Evolutionary conservation across 1,140 invertebrate genomes (phyloP), one percentile per base, ranked within the genome.

Genomic region (Mesaphorura yosii): DNA sequence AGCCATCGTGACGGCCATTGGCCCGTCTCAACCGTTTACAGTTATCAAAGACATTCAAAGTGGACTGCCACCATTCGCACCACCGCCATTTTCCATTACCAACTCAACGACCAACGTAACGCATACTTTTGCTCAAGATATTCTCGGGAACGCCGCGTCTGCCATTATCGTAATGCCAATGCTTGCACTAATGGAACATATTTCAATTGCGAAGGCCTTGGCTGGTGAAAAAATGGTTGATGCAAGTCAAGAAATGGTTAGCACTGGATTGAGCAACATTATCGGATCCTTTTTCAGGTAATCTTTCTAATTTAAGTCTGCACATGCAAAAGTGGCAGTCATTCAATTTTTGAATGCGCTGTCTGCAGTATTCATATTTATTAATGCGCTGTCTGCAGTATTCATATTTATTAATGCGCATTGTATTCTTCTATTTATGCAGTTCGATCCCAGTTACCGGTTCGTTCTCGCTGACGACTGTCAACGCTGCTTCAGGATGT

Each of bases 401-500:
- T n/a, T n/a, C n/a, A n/a, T n/a, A n/a, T n/a, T n/a, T n/a, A n/a
- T n/a, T n/a, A n/a, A n/a, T n/a, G n/a, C n/a, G n/a, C n/a, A n/a
- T n/a, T n/a, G n/a, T n/a, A n/a, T n/a, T n/a, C n/a, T n/a, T n/a
- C n/a, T n/a, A n/a, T n/a, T n/a, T n/a, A n/a, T n/a, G n/a, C n/a
- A n/a, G n/a, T n/a, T n/a, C n/a, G n/a, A n/a, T n/a, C n/a, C n/a
- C n/a, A n/a, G n/a, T n/a, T n/a, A n/a, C n/a, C 79, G 57, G 73
- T 75, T 1, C 76, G 83, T 89, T 91, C 67, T 88, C 85, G 2
- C 76, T 87, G 55, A 92, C 87, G 48, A 90, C 91, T 28, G 88
- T 96, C 0, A 94, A 94, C 70, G 86, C 92, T 65, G 86, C 86
- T 4, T 90, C 86, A 66, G 90, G 90, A 20, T 90, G 92, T 0